phyloP scores from a whole-genome alignment of 2,113 vertebrate genomes.

The Mesocricetus auratus region DNA sequence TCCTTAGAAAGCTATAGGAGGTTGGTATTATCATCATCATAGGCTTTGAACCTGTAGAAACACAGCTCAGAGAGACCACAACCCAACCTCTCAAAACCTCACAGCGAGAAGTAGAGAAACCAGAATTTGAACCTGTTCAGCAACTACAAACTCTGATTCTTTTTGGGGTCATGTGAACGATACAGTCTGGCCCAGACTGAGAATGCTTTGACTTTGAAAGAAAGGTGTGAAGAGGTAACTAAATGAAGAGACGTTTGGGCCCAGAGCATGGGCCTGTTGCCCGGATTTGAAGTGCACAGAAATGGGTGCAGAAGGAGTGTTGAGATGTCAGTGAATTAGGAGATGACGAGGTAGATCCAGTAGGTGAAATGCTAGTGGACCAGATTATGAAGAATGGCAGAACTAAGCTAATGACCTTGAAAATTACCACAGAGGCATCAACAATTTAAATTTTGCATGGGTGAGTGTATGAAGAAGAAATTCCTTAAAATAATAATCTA shows the following conservation, averaged over 20 bases:
- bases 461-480: conserved; percentile 16
- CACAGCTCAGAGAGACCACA: not conserved
- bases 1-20: not conserved
- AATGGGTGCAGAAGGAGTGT: not conserved
- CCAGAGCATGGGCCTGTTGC: not conserved
- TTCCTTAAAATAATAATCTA: conserved; percentile 23
- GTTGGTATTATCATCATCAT: not conserved
- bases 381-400: not conserved
- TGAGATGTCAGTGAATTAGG: not conserved
- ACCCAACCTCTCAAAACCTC: not conserved
- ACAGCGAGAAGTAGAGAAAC: not conserved
- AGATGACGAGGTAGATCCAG: not conserved
- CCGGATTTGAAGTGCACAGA: not conserved
- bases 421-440: conserved; percentile 49
- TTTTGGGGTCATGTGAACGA: not conserved
- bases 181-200: not conserved
- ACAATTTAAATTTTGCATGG: conserved; percentile 47
- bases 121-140: not conserved
- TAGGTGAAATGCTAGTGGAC: not conserved
- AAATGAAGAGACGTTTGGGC: not conserved
- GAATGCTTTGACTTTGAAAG: conserved; percentile 27
- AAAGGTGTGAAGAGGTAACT: not conserved
- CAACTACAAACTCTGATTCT: not conserved
- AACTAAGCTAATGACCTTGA: conserved; percentile 47
- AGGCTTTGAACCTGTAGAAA: conserved; percentile 2